These are phyloP conservation scores for Papilio helenus DNA, from an alignment of 1,140 invertebrate genomes.

Conservation along the genomic window DNA sequence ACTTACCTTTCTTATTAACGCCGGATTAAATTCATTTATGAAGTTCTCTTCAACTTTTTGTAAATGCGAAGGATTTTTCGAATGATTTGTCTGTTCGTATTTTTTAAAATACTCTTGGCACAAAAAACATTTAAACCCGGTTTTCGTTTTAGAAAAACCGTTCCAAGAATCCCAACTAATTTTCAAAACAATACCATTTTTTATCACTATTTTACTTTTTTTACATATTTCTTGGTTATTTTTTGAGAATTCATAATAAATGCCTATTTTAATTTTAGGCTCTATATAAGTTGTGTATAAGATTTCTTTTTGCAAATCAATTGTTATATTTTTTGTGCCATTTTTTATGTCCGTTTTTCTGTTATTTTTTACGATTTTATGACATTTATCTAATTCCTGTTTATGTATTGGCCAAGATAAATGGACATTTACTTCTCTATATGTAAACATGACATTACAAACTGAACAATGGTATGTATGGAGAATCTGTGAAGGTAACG, in stretches of 20 bases:
- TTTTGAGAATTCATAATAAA: constrained; percentile 21
- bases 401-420: constrained; percentile 34
- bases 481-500: constrained; percentile 31
- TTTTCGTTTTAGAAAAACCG: constrained; percentile 31
- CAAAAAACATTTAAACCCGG: constrained; percentile 37
- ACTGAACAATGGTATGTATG: constrained; percentile 39
- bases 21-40: constrained; percentile 31
- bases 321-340: constrained; percentile 32
- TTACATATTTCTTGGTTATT: background rate
- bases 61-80: background rate
- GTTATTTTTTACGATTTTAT: constrained; percentile 1
- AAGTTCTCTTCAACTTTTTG: constrained; percentile 22
- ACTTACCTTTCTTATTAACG: constrained; percentile 44
- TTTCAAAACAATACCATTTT: constrained; percentile 38
- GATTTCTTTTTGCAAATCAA: constrained; percentile 40
- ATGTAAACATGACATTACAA: constrained; percentile 44
- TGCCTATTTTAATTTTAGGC: constrained; percentile 26
- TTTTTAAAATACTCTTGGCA: constrained; percentile 35
- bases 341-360: constrained; percentile 33
- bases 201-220: constrained; percentile 47
- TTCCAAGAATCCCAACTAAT: constrained; percentile 49
- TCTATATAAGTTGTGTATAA: constrained; percentile 30
- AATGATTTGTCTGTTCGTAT: constrained; percentile 33
- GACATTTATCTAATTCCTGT: background rate
- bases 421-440: constrained; percentile 33